A percentile compares a stretch with the other conserved stretches of the same genome.
Evolutionary conservation across 2,797 vertebrate genomes (phyloP).

Genomic region (Schizopygopsis pylzovi): DNA sequence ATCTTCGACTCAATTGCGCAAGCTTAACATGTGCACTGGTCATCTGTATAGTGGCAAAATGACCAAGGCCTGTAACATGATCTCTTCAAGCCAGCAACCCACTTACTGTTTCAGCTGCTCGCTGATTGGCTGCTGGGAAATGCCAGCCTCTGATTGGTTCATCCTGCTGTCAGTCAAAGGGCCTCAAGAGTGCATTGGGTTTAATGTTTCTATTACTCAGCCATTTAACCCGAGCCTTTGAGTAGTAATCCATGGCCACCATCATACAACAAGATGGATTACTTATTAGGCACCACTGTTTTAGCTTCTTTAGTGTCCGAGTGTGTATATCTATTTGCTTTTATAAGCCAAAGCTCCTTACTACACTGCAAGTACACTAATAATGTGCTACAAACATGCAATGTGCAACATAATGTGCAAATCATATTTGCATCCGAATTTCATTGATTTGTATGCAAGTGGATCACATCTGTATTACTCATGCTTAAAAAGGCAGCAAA

Average conservation of each 20-base stretch:
- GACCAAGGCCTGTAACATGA: constrained; percentile 71
- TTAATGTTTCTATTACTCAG: constrained; percentile 73
- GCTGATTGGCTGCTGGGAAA: constrained; percentile 66
- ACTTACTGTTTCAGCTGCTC: constrained; percentile 54
- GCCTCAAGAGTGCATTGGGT: constrained; percentile 66
- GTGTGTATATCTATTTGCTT: too few relatives aligned
- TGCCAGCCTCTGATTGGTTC: constrained; percentile 62
- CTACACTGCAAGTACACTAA: not conserved
- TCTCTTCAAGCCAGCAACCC: constrained; percentile 73
- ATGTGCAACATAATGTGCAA: too few relatives aligned
- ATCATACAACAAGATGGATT: constrained; percentile 47
- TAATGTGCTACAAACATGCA: not conserved
- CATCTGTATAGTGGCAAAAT: constrained; percentile 50
- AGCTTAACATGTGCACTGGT: constrained; percentile 40
- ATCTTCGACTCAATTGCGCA: not conserved
- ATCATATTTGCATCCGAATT: not conserved
- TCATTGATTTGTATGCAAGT: not conserved
- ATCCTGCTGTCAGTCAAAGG: constrained; percentile 63
- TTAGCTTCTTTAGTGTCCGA: not conserved
- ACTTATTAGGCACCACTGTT: not conserved
- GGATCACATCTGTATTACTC: too few relatives aligned
- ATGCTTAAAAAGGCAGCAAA: not conserved
- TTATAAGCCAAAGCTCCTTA: not conserved
- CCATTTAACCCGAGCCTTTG: constrained; percentile 67
- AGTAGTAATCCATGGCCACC: constrained; percentile 64